Percentiles rank a stretch among this genome's conserved stretches.
Evolutionary conservation across 2,888 invertebrate species (phyloP).

Genomic region (Anticlea derivata): DNA sequence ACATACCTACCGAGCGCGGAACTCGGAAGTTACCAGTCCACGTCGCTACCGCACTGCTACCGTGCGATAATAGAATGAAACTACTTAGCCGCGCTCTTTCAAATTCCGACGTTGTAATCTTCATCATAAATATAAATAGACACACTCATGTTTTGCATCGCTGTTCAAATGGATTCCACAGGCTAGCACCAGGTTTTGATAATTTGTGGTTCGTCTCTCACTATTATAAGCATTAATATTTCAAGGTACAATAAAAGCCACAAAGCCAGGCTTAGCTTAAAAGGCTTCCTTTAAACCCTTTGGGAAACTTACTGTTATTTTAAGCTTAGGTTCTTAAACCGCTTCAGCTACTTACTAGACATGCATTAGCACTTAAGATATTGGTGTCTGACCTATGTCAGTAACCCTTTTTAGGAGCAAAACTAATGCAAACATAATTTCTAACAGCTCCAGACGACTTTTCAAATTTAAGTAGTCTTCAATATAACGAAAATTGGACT

Average conservation of each 20-base stretch:
- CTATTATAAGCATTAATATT: no score
- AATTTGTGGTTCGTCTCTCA: no score
- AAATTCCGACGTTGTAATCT: conserved; percentile 24
- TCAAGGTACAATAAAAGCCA: no score
- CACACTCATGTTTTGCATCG: conserved; percentile 2
- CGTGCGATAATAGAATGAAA: conserved; percentile 45
- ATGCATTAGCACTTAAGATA: conserved; percentile 33
- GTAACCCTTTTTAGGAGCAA: conserved; percentile 32
- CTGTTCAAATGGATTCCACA: neutral
- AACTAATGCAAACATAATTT: conserved; percentile 27
- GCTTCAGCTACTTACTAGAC: conserved; percentile 14
- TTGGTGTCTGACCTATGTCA: conserved; percentile 35
- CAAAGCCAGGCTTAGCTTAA: no score
- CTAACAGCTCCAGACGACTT: conserved; percentile 17
- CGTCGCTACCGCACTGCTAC: conserved; percentile 40
- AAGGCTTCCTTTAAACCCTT: no score
- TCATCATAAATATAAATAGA: conserved; percentile 17
- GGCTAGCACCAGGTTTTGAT: neutral
- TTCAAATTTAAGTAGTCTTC: conserved; percentile 25
- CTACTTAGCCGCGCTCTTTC: conserved; percentile 44
- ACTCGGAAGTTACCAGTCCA: conserved; percentile 25
- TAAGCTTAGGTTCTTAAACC: conserved; percentile 5
- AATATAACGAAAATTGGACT: conserved; percentile 22
- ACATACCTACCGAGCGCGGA: conserved; percentile 15
- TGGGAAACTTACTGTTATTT: conserved; percentile 8